Percentiles rank a stretch among this genome's conserved stretches.
phyloP scores from a whole-genome alignment of 53 echinoderm and acorn worm genomes.

The Temnopleurus reevesii region DNA sequence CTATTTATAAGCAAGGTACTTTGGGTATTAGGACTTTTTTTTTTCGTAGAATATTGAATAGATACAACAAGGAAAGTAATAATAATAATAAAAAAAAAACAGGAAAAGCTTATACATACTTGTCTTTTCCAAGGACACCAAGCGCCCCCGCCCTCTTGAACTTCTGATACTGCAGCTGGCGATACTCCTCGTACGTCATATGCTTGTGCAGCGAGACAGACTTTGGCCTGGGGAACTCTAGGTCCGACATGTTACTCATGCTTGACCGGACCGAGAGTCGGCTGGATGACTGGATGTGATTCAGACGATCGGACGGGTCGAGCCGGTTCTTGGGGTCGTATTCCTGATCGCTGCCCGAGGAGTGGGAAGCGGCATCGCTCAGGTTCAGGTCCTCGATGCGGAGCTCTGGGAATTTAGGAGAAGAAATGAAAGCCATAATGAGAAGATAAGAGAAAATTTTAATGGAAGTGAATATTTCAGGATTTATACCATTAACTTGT shows the following conservation, averaged over 20 bases:
- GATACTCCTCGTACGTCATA: slow-evolving; percentile 90
- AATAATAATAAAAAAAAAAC: background rate
- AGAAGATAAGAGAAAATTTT: too few relatives aligned
- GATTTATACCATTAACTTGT: too few relatives aligned
- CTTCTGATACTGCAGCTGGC: slow-evolving; percentile 91
- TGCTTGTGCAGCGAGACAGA: slow-evolving; percentile 94
- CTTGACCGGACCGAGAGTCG: slow-evolving; percentile 70
- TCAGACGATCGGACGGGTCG: slow-evolving; percentile 39
- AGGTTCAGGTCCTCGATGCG: slow-evolving; percentile 84
- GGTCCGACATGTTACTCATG: slow-evolving; percentile 67
- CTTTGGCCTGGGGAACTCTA: slow-evolving; percentile 89
- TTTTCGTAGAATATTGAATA: too few relatives aligned
- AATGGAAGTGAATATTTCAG: too few relatives aligned
- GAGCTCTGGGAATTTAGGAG: slow-evolving; percentile 66
- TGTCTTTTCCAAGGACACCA: slow-evolving; percentile 86
- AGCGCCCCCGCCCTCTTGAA: slow-evolving; percentile 96
- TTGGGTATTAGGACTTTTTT: too few relatives aligned
- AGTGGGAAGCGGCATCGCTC: slow-evolving; percentile 70
- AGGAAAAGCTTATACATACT: slow-evolving; percentile 59
- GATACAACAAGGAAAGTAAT: too few relatives aligned
- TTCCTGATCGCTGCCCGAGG: slow-evolving; percentile 84
- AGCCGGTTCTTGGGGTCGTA: background rate
- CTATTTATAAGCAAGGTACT: too few relatives aligned
- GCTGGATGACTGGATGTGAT: slow-evolving; percentile 62
- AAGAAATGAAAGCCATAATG: too few relatives aligned